Evolutionary conservation across 2,113 vertebrate species (phyloP).

Genomic region (Physeter macrocephalus): DNA sequence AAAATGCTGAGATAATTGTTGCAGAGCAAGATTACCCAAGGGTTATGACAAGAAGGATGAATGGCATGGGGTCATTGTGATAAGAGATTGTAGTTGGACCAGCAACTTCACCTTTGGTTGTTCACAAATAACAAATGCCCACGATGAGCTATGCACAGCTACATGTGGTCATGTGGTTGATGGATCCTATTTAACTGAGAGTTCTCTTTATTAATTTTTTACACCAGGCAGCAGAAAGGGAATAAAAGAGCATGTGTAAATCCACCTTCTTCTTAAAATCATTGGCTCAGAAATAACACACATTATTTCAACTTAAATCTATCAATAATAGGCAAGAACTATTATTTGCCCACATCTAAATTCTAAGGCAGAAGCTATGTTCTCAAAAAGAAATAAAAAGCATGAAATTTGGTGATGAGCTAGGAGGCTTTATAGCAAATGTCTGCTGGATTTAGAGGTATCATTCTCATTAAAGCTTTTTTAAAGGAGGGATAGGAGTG

Average conservation of each 20-base stretch:
- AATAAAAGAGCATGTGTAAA: too few species aligned
- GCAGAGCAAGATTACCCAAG: too few species aligned
- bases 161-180: too few species aligned
- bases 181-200: too few species aligned
- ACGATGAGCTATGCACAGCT: too few species aligned
- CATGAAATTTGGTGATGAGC: background rate
- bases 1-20: too few species aligned
- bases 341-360: background rate
- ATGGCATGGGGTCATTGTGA: too few species aligned
- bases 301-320: background rate
- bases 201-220: too few species aligned
- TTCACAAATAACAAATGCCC: too few species aligned
- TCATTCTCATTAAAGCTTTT: background rate
- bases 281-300: background rate
- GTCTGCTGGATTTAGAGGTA: background rate
- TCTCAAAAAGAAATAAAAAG: background rate
- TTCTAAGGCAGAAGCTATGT: background rate
- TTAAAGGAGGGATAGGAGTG: background rate
- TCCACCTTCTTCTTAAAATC: background rate
- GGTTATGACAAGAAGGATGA: too few species aligned
- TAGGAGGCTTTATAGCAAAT: background rate
- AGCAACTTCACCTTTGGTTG: too few species aligned
- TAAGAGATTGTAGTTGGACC: too few species aligned
- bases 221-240: background rate
- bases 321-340: background rate